Conservation (phyloP, 2,888 invertebrate genomes). For the Lepidonotus clava region DNA sequence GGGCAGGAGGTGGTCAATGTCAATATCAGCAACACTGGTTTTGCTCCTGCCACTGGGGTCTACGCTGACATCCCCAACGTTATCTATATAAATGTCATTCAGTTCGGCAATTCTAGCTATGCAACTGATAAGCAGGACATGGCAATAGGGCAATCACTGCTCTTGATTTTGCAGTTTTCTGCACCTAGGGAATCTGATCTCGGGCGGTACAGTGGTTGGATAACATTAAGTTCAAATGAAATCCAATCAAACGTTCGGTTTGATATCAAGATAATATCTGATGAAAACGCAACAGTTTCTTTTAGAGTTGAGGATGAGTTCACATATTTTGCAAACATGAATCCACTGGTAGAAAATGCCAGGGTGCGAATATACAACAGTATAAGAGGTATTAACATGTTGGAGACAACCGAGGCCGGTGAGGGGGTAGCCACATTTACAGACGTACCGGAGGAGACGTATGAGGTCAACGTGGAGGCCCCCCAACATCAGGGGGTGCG, state of each 20-base stretch:
- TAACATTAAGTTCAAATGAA: neutral
- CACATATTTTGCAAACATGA: constrained; percentile 67
- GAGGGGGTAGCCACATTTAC: constrained; percentile 63
- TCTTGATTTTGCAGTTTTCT: neutral
- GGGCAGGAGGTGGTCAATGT: constrained; percentile 60
- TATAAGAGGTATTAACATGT: constrained; percentile 53
- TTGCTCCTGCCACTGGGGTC: constrained; percentile 64
- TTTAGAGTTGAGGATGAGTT: constrained; percentile 69
- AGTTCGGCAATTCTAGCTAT: constrained; percentile 57
- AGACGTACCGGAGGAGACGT: constrained; percentile 64
- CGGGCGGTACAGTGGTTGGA: neutral
- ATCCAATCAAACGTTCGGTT: neutral
- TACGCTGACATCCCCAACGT: constrained; percentile 62
- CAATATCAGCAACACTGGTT: constrained; percentile 64
- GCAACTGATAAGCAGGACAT: neutral
- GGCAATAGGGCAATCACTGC: neutral
- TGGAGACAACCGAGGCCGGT: constrained; percentile 33
- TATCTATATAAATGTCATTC: constrained; percentile 60
- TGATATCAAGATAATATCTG: constrained; percentile 63
- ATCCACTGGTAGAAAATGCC: constrained; percentile 66
- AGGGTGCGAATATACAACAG: constrained; percentile 63
- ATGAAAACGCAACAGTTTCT: constrained; percentile 61
- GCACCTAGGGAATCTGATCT: neutral
- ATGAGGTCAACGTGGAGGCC: constrained; percentile 62
- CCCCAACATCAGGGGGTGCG: constrained; percentile 61